Conservation (phyloP, 1,140 invertebrate genomes). For the Cydia fagiglandana region DNA sequence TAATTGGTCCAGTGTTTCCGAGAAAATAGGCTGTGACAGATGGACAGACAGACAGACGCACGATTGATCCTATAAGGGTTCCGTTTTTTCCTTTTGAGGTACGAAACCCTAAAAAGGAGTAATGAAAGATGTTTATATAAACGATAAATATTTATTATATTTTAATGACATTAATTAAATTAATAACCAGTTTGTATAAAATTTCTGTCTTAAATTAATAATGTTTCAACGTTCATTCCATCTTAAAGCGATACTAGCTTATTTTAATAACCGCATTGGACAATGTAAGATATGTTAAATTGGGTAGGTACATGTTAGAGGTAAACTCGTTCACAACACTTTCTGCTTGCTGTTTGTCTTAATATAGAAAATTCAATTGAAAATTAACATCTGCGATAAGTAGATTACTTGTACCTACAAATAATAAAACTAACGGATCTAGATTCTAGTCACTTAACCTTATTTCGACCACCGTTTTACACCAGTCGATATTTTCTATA, state of each 20-base stretch:
- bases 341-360: too few relatives aligned
- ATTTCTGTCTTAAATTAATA: conserved; percentile 21
- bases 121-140: not conserved
- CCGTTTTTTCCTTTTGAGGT: too few relatives aligned
- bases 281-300: not conserved
- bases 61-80: too few relatives aligned
- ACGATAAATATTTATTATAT: conserved; percentile 32
- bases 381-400: not conserved
- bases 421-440: not conserved
- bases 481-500: not conserved
- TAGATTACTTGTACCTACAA: not conserved
- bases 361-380: not conserved
- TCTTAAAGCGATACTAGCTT: not conserved
- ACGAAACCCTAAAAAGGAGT: too few relatives aligned
- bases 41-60: too few relatives aligned
- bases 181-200: conserved; percentile 24
- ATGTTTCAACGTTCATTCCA: conserved; percentile 23
- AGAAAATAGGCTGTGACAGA: too few relatives aligned
- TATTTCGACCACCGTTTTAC: not conserved
- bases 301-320: not conserved
- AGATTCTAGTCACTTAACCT: not conserved
- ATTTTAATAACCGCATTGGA: not conserved
- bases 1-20: too few relatives aligned
- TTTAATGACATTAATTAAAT: conserved; percentile 30
- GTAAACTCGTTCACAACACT: conserved; percentile 1